Evolutionary conservation across 2,888 invertebrate species (phyloP).

Genomic region (Papilio elwesi): DNA sequence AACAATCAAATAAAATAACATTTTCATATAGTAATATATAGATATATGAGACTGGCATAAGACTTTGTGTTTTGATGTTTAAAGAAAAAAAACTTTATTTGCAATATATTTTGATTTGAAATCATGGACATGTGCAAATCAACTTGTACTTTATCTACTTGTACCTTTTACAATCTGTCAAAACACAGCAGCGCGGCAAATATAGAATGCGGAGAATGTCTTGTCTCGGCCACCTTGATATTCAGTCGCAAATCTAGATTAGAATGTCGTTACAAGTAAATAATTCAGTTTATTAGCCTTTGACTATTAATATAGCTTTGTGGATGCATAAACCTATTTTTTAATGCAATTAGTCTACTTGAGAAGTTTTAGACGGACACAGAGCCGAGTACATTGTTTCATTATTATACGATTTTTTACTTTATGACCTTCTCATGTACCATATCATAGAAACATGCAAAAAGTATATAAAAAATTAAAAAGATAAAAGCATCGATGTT

Average conservation of each 20-base stretch:
- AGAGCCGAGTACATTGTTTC: not conserved
- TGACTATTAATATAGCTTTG: not conserved
- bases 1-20: too few relatives aligned
- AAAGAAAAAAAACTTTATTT: too few relatives aligned
- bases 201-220: conserved; percentile 33
- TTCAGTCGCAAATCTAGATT: conserved; percentile 35
- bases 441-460: too few relatives aligned
- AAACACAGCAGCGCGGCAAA: conserved; percentile 28
- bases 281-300: conserved; percentile 33
- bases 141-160: not conserved
- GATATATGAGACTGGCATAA: too few relatives aligned
- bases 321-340: not conserved
- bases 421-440: too few relatives aligned
- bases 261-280: conserved; percentile 34
- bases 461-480: too few relatives aligned
- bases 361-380: not conserved
- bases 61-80: too few relatives aligned
- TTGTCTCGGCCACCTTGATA: conserved; percentile 37
- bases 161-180: conserved; percentile 18
- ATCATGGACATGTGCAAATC: not conserved
- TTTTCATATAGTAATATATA: too few relatives aligned
- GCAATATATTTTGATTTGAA: too few relatives aligned
- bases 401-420: too few relatives aligned
- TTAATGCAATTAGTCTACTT: not conserved
- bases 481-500: too few relatives aligned